Base-by-base conservation (phyloP, 2,888 invertebrate genomes). In the Epinotia bilunana region DNA sequence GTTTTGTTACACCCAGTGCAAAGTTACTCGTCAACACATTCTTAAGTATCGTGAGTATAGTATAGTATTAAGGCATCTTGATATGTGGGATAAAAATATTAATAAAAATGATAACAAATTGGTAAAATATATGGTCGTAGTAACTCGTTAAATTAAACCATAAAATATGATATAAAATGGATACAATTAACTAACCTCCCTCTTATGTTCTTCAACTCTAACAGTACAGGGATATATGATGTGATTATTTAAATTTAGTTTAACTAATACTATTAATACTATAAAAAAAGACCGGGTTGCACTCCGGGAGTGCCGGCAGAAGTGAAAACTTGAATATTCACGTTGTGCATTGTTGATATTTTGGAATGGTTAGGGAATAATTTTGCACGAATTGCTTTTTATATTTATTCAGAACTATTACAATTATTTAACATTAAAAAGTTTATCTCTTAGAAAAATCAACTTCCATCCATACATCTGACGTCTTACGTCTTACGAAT, bases 121-220 rank as follows among this genome's bases (percentile, higher is more conserved):
- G 58, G 57, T 18, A 63, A 63, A 13, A 62, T 74, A 74, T 70
- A 74, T 20, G 70, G 69, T 74, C 33, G 74, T 74, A 74, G 74
- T 70, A 46, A 64, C 28, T 46, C n/a, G 69, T 63, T 58, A 69
- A 64, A 74, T 33, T 69, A 63, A 74, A 70, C 63, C 18, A 58
- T 70, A 58, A 74, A 57, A 53, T 60, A 65, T 73, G 73, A 73
- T 74, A 74, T 74, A 63, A 74, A 70, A 74, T 74, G 74, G 74
- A 74, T 74, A 70, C 57, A 70, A 64, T 69, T 73, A 74, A 70
- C 74, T 63, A 43, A 63, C 71, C 13, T 23, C n/a, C 20, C 23
- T 58, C 16, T 57, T 60, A 60, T 46, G 60, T 69, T 69, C 55
- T 43, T n/a, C 6, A 39, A 39, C 23, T 39, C 9, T 39, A 39